These are phyloP conservation scores for Drosophila lacertosa DNA, from an alignment of 1,140 invertebrate species.

Conservation along the genomic window DNA sequence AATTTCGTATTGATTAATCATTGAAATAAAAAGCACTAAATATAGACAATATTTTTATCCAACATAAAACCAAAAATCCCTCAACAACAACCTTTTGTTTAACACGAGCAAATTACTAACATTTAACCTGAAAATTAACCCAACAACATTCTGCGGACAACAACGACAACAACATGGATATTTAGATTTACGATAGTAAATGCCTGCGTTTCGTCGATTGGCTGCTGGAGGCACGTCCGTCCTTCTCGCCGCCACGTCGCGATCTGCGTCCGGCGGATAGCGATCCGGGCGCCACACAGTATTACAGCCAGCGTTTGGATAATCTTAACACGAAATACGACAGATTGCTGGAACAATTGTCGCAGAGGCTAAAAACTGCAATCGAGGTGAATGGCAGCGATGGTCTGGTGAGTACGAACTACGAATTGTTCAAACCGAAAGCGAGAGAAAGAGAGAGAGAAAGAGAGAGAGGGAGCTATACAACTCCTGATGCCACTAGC, in stretches of 20 bases:
- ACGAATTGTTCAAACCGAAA: not conserved
- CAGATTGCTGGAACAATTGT: slow-evolving; percentile 89
- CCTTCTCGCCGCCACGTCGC: slow-evolving; percentile 82
- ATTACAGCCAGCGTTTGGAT: slow-evolving; percentile 92
- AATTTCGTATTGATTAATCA: slow-evolving; percentile 78
- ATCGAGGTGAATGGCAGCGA: slow-evolving; percentile 84
- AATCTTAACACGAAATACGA: slow-evolving; percentile 93
- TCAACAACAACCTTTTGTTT: slow-evolving; percentile 54
- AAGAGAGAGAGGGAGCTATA: not conserved
- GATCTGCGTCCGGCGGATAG: slow-evolving; percentile 76
- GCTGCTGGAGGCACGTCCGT: slow-evolving; percentile 88
- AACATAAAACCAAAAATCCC: slow-evolving; percentile 3
- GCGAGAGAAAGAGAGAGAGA: slow-evolving; percentile 11
- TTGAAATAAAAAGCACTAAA: slow-evolving; percentile 84
- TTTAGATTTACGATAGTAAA: slow-evolving; percentile 89
- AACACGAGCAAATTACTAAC: slow-evolving; percentile 75
- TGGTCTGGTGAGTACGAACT: slow-evolving; percentile 87
- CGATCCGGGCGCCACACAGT: slow-evolving; percentile 88
- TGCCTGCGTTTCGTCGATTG: slow-evolving; percentile 95
- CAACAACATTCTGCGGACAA: slow-evolving; percentile 38
- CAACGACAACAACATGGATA: slow-evolving; percentile 37
- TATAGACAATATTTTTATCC: slow-evolving; percentile 50
- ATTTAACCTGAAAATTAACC: slow-evolving; percentile 81
- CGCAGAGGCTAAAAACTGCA: slow-evolving; percentile 86
- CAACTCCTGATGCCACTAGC: slow-evolving; percentile 44